These are phyloP conservation scores for Ophioninae sp. DNA, from an alignment of 2,888 invertebrate species.

Conservation along the genomic window DNA sequence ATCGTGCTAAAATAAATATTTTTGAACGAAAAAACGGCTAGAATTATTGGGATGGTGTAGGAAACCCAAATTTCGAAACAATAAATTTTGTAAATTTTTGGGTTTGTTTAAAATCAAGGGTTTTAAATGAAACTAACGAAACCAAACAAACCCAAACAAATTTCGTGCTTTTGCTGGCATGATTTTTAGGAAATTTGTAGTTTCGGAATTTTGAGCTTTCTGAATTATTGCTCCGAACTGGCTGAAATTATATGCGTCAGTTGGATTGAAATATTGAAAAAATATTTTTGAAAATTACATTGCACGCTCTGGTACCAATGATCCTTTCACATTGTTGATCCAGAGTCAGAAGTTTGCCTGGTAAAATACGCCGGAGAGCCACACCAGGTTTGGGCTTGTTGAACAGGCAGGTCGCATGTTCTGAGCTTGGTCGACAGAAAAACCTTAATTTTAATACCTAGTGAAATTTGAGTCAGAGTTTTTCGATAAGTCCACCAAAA, in stretches of 20 bases:
- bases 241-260: too few species aligned
- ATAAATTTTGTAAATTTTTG: too few species aligned
- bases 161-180: too few species aligned
- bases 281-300: slow-evolving; percentile 81
- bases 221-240: not conserved
- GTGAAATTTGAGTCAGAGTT: too few species aligned
- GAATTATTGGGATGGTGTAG: too few species aligned
- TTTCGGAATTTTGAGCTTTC: too few species aligned
- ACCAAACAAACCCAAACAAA: too few species aligned
- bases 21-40: not conserved
- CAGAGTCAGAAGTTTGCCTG: slow-evolving; percentile 91
- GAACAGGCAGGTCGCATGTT: slow-evolving; percentile 89
- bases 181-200: too few species aligned
- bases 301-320: slow-evolving; percentile 89
- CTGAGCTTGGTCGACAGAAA: slow-evolving; percentile 83
- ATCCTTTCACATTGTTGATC: slow-evolving; percentile 95
- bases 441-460: not conserved
- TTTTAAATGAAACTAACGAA: too few species aligned
- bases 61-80: too few species aligned
- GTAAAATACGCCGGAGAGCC: slow-evolving; percentile 90
- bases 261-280: not conserved
- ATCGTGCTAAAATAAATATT: slow-evolving; percentile 86
- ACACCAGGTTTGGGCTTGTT: slow-evolving; percentile 93
- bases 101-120: too few species aligned
- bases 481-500: too few species aligned